Evolutionary conservation across 2,888 invertebrate genomes (phyloP).

Genomic region (Troglohyphantes excavatus): DNA sequence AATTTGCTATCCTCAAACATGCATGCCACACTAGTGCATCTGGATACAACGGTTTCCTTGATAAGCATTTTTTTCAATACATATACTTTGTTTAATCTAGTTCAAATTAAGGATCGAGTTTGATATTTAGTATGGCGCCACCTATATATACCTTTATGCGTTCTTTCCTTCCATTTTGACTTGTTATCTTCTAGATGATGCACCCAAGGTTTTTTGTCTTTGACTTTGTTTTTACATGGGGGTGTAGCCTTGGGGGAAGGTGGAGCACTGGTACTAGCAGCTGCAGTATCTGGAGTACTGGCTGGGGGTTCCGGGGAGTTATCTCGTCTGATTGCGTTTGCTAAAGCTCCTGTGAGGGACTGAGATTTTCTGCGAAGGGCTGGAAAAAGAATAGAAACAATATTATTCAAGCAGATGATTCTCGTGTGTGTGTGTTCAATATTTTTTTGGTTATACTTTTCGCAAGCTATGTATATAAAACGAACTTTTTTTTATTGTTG

Average conservation of each 20-base stretch:
- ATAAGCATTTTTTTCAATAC: too few relatives aligned
- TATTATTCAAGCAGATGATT: too few relatives aligned
- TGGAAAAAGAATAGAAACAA: slow-evolving; percentile 6
- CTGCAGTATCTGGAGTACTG: slow-evolving; percentile 33
- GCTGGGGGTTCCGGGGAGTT: neutral
- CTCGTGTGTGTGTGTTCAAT: too few relatives aligned
- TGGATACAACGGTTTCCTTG: too few relatives aligned
- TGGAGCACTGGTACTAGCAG: slow-evolving; percentile 61
- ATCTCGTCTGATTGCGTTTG: slow-evolving; percentile 38
- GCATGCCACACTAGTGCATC: too few relatives aligned
- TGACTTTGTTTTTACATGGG: slow-evolving; percentile 82
- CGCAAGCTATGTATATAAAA: too few relatives aligned
- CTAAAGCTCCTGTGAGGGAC: slow-evolving; percentile 62
- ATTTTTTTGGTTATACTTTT: too few relatives aligned
- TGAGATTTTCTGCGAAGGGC: slow-evolving; percentile 69
- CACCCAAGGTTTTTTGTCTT: slow-evolving; percentile 90
- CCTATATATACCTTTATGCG: slow-evolving; percentile 78
- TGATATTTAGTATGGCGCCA: neutral
- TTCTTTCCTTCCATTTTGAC: slow-evolving; percentile 87
- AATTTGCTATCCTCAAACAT: too few relatives aligned
- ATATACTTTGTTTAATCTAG: too few relatives aligned
- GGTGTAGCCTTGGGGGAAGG: slow-evolving; percentile 69
- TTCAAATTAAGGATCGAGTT: too few relatives aligned
- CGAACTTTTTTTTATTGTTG: too few relatives aligned
- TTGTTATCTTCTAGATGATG: slow-evolving; percentile 90